Evolutionary conservation across 92 coral and sea anemone genomes (phyloP).

Genomic region (Parazoanthus atlanticus): DNA sequence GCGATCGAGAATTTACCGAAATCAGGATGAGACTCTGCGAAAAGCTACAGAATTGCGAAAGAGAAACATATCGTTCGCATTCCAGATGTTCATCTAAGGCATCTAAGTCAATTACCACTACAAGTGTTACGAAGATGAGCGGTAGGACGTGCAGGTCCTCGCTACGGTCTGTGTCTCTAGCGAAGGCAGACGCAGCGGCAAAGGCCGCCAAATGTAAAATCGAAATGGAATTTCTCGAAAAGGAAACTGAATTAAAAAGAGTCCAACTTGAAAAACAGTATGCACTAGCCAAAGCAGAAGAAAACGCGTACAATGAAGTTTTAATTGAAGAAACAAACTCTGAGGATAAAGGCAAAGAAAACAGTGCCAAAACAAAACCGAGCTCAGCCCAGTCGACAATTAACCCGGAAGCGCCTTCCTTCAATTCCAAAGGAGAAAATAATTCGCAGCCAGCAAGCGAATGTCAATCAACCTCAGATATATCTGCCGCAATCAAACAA

Average conservation of each 20-base stretch:
- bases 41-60: not conserved
- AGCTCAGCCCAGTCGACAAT: not conserved
- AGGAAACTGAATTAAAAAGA: slow-evolving; percentile 13
- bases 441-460: not conserved
- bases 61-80: not conserved
- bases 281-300: slow-evolving; percentile 38
- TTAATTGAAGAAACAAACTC: not conserved
- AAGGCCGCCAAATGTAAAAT: slow-evolving; percentile 13
- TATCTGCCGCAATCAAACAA: slow-evolving; percentile 30
- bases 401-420: not conserved
- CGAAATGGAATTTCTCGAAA: slow-evolving; percentile 30
- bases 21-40: slow-evolving; percentile 21
- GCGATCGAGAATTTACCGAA: slow-evolving; percentile 35
- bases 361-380: not conserved
- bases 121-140: not conserved
- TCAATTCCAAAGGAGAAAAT: not conserved
- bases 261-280: slow-evolving; percentile 34
- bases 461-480: not conserved
- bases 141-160: not conserved
- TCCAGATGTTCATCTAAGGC: too few relatives aligned
- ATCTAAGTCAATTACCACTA: not conserved
- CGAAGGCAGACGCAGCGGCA: slow-evolving; percentile 21
- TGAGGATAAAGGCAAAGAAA: not conserved
- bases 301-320: slow-evolving; percentile 26
- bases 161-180: not conserved